A percentile compares a stretch with the other conserved stretches of the same genome.
phyloP scores from a whole-genome alignment of 2,888 invertebrate species.

The Tetranychus piercei region DNA sequence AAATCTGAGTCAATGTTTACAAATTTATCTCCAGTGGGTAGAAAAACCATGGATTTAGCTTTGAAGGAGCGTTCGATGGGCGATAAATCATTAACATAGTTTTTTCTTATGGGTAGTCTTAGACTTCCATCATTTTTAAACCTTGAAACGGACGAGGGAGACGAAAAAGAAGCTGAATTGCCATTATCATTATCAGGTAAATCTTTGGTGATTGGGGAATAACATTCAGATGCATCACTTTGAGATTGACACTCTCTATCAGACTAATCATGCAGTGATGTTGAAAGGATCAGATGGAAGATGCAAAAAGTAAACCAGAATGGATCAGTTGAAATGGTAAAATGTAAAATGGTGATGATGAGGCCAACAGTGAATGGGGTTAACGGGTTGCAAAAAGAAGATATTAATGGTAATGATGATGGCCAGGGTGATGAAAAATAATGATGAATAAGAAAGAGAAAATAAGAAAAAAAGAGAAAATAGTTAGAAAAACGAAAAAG shows the following conservation, averaged over 20 bases:
- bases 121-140: neutral
- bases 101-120: neutral
- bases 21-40: constrained; percentile 24
- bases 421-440: neutral
- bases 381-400: too few relatives aligned
- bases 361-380: too few relatives aligned
- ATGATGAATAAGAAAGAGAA: neutral
- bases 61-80: constrained; percentile 29
- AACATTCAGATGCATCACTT: neutral
- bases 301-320: neutral
- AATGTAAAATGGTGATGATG: neutral
- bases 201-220: constrained; percentile 6
- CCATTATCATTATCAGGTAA: neutral
- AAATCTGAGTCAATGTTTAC: neutral
- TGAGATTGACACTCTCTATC: constrained; percentile 5
- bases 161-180: neutral
- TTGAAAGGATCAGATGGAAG: neutral
- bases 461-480: neutral
- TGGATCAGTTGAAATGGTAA: neutral
- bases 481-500: neutral
- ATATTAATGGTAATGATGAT: neutral
- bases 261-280: neutral
- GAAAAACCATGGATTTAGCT: constrained; percentile 31
- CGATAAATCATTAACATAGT: neutral
- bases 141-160: neutral